These are phyloP conservation scores for Strix occidentalis DNA, from an alignment of 2,797 vertebrate genomes.

Conservation along the genomic window DNA sequence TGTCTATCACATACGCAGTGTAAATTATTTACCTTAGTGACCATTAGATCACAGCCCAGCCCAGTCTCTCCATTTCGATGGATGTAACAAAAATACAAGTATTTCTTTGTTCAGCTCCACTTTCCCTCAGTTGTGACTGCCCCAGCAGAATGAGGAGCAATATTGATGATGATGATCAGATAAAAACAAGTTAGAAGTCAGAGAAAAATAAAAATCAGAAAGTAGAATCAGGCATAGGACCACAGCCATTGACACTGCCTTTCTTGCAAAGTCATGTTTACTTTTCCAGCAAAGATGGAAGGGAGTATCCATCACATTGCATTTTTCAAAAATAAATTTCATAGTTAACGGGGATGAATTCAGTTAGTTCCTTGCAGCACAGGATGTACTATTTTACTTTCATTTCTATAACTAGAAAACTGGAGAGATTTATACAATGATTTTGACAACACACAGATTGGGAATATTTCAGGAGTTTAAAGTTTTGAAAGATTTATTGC, in stretches of 20 bases:
- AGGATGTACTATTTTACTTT: background rate
- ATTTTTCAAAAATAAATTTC: background rate
- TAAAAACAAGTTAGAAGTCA: background rate
- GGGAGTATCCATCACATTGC: accelerated
- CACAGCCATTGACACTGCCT: background rate
- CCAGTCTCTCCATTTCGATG: background rate
- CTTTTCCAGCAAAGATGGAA: background rate
- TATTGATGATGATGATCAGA: background rate
- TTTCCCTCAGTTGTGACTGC: background rate
- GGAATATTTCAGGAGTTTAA: background rate
- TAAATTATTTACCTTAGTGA: background rate
- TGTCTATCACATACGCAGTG: background rate
- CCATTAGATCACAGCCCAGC: background rate
- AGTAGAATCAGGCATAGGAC: background rate
- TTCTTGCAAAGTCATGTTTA: background rate
- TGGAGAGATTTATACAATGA: background rate
- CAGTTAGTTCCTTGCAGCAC: background rate
- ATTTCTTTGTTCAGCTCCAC: background rate
- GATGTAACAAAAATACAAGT: background rate
- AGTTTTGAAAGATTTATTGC: background rate
- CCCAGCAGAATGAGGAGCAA: background rate
- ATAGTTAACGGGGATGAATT: background rate
- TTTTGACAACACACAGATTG: background rate
- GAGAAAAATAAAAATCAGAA: background rate
- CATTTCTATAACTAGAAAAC: background rate